phyloP scores from a whole-genome alignment of 2,113 vertebrate species.

The Aegithalos caudatus region DNA sequence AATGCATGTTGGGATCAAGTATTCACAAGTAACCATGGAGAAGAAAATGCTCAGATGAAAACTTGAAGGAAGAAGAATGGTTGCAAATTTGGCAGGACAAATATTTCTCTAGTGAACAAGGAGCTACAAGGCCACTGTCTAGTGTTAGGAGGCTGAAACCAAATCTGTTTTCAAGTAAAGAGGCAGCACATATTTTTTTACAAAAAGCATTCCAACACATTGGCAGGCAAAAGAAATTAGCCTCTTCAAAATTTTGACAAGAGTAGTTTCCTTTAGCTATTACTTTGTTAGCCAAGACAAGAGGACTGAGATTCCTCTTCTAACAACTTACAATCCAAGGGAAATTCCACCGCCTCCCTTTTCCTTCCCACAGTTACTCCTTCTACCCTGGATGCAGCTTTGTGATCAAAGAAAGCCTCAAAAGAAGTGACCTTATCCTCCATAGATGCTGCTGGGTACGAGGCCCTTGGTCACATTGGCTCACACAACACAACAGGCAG shows the following conservation, averaged over 20 bases:
- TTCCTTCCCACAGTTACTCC: neutral
- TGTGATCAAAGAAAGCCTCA: neutral
- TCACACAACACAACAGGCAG: neutral
- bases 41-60: neutral
- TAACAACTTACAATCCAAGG: fast-evolving
- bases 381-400: neutral
- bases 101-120: neutral
- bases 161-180: neutral
- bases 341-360: neutral
- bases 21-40: neutral
- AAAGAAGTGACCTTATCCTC: neutral
- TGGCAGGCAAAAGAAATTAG: neutral
- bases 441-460: neutral
- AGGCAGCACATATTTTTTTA: neutral
- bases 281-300: neutral
- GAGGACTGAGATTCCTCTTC: neutral
- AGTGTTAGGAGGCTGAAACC: neutral
- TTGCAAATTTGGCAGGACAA: neutral
- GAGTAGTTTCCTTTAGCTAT: neutral
- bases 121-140: neutral
- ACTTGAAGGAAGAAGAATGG: neutral
- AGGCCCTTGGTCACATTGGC: neutral
- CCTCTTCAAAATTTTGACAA: neutral
- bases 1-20: neutral
- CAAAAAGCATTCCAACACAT: neutral